Evolutionary conservation across 2,113 vertebrate genomes (phyloP).

Genomic region (Aix galericulata): DNA sequence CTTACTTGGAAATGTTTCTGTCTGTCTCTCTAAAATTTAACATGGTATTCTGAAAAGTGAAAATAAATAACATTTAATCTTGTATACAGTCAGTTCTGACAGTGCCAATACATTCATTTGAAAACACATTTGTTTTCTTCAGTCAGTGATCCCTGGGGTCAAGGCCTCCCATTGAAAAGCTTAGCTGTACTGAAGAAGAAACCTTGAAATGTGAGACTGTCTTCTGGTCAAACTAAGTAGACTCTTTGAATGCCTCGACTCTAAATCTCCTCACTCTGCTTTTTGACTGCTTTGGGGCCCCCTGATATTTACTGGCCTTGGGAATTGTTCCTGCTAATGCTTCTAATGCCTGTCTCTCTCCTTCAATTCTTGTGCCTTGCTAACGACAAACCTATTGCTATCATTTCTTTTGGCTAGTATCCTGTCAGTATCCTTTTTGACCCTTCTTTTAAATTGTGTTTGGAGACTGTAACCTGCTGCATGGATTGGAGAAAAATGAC

Average conservation of each 20-base stretch:
- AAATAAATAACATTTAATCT: constrained; percentile 65
- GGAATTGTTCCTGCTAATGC: constrained; percentile 43
- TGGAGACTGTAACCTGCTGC: neutral
- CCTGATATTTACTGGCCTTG: constrained; percentile 48
- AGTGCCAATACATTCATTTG: constrained; percentile 57
- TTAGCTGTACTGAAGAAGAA: constrained; percentile 65
- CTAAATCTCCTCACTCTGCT: constrained; percentile 57
- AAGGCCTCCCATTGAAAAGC: constrained; percentile 64
- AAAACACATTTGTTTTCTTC: constrained; percentile 63
- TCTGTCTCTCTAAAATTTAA: constrained; percentile 42
- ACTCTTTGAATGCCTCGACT: constrained; percentile 64
- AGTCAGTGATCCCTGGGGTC: constrained; percentile 56
- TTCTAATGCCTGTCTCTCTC: constrained; percentile 16
- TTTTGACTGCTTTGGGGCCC: constrained; percentile 56
- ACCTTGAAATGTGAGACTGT: constrained; percentile 68
- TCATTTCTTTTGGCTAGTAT: neutral
- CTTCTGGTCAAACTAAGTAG: constrained; percentile 58
- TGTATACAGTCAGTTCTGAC: constrained; percentile 54
- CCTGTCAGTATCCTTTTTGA: neutral
- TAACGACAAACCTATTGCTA: neutral
- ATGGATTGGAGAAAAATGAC: neutral
- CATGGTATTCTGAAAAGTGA: constrained; percentile 37
- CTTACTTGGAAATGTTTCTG: constrained; percentile 35
- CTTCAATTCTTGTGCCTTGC: neutral
- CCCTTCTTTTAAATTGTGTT: neutral